Evolutionary conservation across 2,113 vertebrate species (phyloP), one percentile per base, ranked within the genome.

Genomic region (Varanus komodoensis): DNA sequence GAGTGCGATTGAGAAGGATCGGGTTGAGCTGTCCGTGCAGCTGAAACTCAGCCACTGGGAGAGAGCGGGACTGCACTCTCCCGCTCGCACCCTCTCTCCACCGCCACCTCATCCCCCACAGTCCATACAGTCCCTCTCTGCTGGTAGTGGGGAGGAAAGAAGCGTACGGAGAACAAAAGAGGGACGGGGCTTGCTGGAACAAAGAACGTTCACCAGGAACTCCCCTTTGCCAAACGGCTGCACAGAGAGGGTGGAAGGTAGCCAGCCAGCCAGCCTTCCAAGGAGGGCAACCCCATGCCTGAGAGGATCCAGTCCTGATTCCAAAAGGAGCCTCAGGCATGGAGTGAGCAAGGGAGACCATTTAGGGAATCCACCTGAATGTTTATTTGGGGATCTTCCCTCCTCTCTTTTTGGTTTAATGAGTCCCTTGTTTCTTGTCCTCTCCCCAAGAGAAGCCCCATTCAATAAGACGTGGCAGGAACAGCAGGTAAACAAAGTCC

Each of bases 401-500:
- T 94, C 94, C 97, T 97, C 96, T 94, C 89, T 79, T 97, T 97
- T 98, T 97, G 97, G 97, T 97, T 98, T 96, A 96, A 95, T 94
- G 96, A 96, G 96, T 97, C 96, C 92, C 94, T 93, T 92, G 86
- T 75, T 92, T 94, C 67, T 95, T 93, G 94, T 95, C 90, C 90
- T 97, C 93, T 94, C 95, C 95, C 89, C 96, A 89, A 96, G 95
- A 96, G 94, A 96, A 97, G 96, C 97, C 96, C 95, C 95, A 96
- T 97, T 96, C 96, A 97, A 92, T 92, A 94, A 97, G 95, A 95
- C 97, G 97, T 95, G 96, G 96, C 96, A 97, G 97, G 96, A 97
- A 96, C 96, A 96, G 96, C 96, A 96, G 97, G 96, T 84, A 94
- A 91, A 93, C 80, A 92, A 87, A 94, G 93, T 96, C 92, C 95